phyloP scores from a whole-genome alignment of 2,113 vertebrate species.

The Nannospalax galili region DNA sequence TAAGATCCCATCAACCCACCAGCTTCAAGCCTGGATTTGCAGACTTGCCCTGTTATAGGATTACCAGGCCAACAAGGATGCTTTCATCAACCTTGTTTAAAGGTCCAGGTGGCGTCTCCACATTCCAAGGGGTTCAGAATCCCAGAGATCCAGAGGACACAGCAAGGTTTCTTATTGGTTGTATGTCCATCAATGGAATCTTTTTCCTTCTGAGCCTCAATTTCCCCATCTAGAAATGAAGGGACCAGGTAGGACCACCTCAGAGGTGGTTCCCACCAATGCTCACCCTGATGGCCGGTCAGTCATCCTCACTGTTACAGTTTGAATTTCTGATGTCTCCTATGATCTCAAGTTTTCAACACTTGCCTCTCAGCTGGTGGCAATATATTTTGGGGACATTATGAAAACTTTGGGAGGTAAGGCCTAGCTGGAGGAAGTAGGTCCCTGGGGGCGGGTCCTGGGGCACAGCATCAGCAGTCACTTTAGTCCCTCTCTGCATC shows the following conservation, averaged over 20 bases:
- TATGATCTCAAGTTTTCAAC: not conserved
- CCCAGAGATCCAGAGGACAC: not conserved
- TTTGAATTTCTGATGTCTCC: not conserved
- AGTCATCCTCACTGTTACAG: not conserved
- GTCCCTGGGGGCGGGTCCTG: not conserved
- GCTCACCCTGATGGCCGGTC: not conserved
- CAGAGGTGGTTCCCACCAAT: not conserved
- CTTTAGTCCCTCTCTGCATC: not conserved
- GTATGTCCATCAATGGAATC: not conserved
- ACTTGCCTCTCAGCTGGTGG: not conserved
- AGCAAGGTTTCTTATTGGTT: not conserved
- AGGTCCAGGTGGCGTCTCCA: not conserved
- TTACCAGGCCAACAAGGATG: slow-evolving; percentile 20
- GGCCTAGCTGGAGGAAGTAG: not conserved
- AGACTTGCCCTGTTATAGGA: not conserved
- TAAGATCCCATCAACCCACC: slow-evolving; percentile 39
- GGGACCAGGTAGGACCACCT: not conserved
- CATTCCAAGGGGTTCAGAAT: not conserved
- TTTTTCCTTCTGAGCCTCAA: not conserved
- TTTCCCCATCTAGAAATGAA: not conserved
- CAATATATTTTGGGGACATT: not conserved
- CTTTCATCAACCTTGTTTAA: not conserved
- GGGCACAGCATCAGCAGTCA: too few species aligned
- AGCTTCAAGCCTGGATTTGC: not conserved
- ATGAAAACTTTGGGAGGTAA: not conserved